Evolutionary conservation across 1,140 invertebrate genomes (phyloP).

Genomic region (Heliothis subflexa): DNA sequence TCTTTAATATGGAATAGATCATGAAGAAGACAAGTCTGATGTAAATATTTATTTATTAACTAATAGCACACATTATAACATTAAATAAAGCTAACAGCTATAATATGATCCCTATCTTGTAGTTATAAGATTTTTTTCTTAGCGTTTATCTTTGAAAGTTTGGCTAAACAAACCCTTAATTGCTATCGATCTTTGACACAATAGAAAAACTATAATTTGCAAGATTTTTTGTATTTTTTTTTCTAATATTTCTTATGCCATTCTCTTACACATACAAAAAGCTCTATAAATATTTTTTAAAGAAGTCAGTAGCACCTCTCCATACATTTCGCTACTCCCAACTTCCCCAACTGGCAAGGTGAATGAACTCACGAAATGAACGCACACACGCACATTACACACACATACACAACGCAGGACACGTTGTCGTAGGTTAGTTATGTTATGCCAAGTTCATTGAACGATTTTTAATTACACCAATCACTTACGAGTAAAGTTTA

Average conservation of each 20-base stretch:
- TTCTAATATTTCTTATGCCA: neutral
- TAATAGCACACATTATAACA: too few relatives aligned
- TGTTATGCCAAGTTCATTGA: conserved; percentile 55
- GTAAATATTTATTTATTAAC: too few relatives aligned
- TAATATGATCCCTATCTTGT: too few relatives aligned
- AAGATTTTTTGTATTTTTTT: neutral
- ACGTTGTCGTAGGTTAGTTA: conserved; percentile 79
- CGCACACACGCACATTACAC: conserved; percentile 65
- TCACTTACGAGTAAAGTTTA: conserved; percentile 47
- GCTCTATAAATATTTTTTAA: neutral
- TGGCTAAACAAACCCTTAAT: too few relatives aligned
- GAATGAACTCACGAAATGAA: conserved; percentile 84
- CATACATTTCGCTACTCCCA: conserved; percentile 66
- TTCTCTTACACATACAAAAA: neutral
- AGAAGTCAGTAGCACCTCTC: conserved; percentile 50
- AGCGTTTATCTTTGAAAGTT: too few relatives aligned
- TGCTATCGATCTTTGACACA: too few relatives aligned
- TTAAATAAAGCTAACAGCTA: too few relatives aligned
- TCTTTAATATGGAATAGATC: too few relatives aligned
- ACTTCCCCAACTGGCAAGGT: conserved; percentile 83
- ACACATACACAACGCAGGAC: conserved; percentile 62
- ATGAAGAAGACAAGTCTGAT: too few relatives aligned
- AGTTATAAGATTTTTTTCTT: too few relatives aligned
- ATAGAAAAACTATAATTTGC: too few relatives aligned
- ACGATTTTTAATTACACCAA: conserved; percentile 60